A percentile compares a stretch with the other conserved stretches of the same genome.
These are phyloP conservation scores for Ennomos fuscantarius DNA, from an alignment of 2,888 invertebrate species.

Conservation along the genomic window DNA sequence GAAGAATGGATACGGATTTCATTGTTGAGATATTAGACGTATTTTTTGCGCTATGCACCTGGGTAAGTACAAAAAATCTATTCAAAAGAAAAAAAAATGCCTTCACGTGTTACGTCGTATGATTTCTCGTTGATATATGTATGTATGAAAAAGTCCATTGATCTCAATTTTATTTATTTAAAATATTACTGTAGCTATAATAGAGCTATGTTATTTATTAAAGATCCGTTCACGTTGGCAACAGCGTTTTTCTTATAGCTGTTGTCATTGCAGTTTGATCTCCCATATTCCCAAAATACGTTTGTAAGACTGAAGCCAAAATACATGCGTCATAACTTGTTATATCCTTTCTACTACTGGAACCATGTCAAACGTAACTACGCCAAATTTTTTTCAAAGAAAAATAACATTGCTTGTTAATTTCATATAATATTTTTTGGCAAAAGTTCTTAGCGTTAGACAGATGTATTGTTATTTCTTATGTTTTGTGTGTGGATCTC, in stretches of 20 bases:
- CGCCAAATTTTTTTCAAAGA: conserved; percentile 30
- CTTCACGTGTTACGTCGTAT: conserved; percentile 36
- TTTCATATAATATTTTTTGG: conserved; percentile 25
- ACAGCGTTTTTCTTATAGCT: conserved; percentile 45
- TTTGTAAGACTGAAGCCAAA: conserved; percentile 62
- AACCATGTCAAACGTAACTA: conserved; percentile 21
- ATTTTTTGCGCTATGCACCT: conserved; percentile 70
- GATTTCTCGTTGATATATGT: conserved; percentile 39
- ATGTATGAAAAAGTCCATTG: conserved; percentile 68
- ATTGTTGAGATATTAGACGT: conserved; percentile 60
- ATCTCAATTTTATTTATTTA: conserved; percentile 82
- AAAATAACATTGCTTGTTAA: conserved; percentile 16
- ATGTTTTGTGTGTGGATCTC: conserved; percentile 70
- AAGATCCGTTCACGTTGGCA: conserved; percentile 27
- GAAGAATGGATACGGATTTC: conserved; percentile 50
- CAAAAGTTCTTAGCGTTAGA: conserved; percentile 24
- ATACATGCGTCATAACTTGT: conserved; percentile 30
- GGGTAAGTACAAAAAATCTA: conserved; percentile 59
- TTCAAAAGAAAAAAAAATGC: conserved; percentile 37
- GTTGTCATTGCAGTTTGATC: conserved; percentile 60
- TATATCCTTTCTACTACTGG: conserved; percentile 15
- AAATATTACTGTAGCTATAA: conserved; percentile 62
- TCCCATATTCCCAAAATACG: conserved; percentile 67
- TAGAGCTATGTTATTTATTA: conserved; percentile 73
- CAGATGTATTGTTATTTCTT: conserved; percentile 30